Conservation (phyloP, 2,888 invertebrate genomes). For the Scaptomyza flava region DNA sequence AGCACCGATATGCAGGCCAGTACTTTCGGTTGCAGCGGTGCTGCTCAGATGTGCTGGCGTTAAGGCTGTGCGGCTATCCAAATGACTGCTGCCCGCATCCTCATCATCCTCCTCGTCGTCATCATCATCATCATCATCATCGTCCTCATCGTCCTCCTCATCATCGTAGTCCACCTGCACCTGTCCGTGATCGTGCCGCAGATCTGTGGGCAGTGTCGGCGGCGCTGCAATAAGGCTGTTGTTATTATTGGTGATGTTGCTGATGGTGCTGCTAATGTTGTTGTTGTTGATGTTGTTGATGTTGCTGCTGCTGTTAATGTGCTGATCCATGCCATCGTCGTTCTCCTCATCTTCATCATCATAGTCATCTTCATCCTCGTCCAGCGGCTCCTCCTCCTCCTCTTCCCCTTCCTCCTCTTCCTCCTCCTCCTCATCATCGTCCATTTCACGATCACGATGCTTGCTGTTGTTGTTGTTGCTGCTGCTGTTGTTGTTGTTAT, state of each 20-base stretch:
- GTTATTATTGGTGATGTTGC: conserved; percentile 30
- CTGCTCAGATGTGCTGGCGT: conserved; percentile 51
- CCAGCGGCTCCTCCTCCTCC: conserved; percentile 32
- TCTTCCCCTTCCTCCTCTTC: neutral
- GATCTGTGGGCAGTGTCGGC: conserved; percentile 45
- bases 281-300: conserved; percentile 31
- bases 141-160: conserved; percentile 61
- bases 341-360: conserved; percentile 51
- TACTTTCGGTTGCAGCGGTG: conserved; percentile 53
- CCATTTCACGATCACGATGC: conserved; percentile 21
- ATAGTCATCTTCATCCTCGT: conserved; percentile 52
- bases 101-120: conserved; percentile 52
- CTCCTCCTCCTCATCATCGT: conserved; percentile 2
- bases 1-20: conserved; percentile 59
- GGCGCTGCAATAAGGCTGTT: conserved; percentile 30
- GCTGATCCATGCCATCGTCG: conserved; percentile 40
- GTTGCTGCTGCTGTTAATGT: conserved; percentile 41
- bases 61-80: conserved; percentile 47
- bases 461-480: conserved; percentile 29
- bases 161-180: conserved; percentile 41
- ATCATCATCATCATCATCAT: conserved; percentile 61
- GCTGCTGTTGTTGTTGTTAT: conserved; percentile 5
- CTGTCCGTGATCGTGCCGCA: conserved; percentile 45
- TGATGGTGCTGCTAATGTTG: conserved; percentile 39
- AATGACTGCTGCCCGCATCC: conserved; percentile 50